Conservation (phyloP, 1,140 invertebrate genomes). For the Drosophila arawakana region DNA sequence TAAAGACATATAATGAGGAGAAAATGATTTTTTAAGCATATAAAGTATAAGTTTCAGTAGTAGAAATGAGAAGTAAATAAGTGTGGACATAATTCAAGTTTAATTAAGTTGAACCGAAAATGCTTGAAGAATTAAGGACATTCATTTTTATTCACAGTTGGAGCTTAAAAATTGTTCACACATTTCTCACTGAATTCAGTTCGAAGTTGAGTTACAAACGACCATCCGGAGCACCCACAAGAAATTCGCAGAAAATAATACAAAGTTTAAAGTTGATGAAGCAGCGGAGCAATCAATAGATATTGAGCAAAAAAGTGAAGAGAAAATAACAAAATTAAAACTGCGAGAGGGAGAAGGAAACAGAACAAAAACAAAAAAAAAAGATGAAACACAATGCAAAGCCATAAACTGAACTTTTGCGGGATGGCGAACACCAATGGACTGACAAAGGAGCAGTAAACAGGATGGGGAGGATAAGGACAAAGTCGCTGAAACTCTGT, state of each 20-base stretch:
- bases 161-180: slow-evolving; percentile 27
- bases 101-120: neutral
- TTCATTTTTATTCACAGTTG: slow-evolving; percentile 15
- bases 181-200: slow-evolving; percentile 24
- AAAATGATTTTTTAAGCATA: neutral
- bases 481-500: slow-evolving; percentile 42
- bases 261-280: slow-evolving; percentile 60
- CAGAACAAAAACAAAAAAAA: slow-evolving; percentile 11
- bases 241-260: slow-evolving; percentile 36
- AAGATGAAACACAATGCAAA: slow-evolving; percentile 56
- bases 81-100: neutral
- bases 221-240: slow-evolving; percentile 14
- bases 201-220: slow-evolving; percentile 24
- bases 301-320: slow-evolving; percentile 25
- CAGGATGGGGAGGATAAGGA: slow-evolving; percentile 17
- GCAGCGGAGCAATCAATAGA: slow-evolving; percentile 48
- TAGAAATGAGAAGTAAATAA: neutral
- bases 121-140: slow-evolving; percentile 14
- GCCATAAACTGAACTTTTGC: slow-evolving; percentile 64
- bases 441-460: slow-evolving; percentile 45
- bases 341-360: slow-evolving; percentile 3
- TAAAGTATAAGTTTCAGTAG: too few species aligned
- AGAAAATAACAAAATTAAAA: slow-evolving; percentile 47
- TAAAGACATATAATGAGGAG: neutral
- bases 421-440: slow-evolving; percentile 34